Base-by-base conservation (phyloP, 2,888 invertebrate genomes). In the Ectropis crepuscularia region DNA sequence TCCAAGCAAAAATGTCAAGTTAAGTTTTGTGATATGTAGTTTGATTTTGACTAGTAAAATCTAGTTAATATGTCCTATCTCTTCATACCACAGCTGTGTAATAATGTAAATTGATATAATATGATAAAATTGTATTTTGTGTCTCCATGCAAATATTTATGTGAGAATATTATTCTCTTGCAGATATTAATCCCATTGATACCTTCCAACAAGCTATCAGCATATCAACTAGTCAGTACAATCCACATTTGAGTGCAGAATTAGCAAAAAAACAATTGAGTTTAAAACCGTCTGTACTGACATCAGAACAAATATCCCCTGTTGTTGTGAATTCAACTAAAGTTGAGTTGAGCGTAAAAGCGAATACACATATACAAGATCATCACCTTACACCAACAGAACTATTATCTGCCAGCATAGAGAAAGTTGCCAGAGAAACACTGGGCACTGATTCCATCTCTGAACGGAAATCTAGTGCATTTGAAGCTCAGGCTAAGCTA, bases 131-230 rank as follows among this genome's bases (percentile, higher is more conserved):
- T 28, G 16, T 28, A 28, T 28, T 2, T 28, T 28, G 16, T 28
- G 16, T 28, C 16, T 28, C 16, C 12, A 41, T 47, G 37, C 36
- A 42, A 11, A 53, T 49, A 50, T 46, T 57, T 53, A 55, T 53
- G 45, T 61, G 54, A 38, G 49, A 36, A 36, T 55, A 60, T 64
- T 75, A 65, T 74, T 71, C 72, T 70, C 70, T 90, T 89, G 54
- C 89, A 90, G 90, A 76, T 82, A 87, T 87, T 86, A 88, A 83
- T 89, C 83, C 88, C 82, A 82, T 85, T 89, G 88, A 89, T 85
- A 88, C 79, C 82, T 81, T 83, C 77, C 74, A 78, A 76, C 86
- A 89, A 81, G 80, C 81, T 83, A 89, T 86, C 79, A 88, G 81
- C 73, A 76, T 74, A 79, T 78, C 83, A 86, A 89, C 90, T 90